These are phyloP conservation scores for Phylloscopus trochilus DNA, from an alignment of 2,113 vertebrate species.

Conservation along the genomic window DNA sequence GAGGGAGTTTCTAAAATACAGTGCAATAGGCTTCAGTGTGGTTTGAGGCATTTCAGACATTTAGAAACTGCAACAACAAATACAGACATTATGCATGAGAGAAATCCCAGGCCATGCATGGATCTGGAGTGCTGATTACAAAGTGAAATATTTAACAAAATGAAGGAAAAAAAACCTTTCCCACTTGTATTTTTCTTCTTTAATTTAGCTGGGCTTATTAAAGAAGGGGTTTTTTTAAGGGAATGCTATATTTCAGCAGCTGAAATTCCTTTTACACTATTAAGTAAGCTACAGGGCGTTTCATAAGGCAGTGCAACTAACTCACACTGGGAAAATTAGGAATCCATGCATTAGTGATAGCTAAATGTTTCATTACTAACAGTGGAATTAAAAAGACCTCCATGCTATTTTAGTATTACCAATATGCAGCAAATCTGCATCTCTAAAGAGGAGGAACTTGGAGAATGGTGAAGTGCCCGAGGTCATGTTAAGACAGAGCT, in stretches of 20 bases:
- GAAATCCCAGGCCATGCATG: not conserved
- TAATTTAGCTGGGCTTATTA: slow-evolving; percentile 19
- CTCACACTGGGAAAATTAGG: slow-evolving; percentile 1
- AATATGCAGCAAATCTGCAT: not conserved
- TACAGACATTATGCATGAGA: not conserved
- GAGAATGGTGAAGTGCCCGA: not conserved
- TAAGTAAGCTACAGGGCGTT: slow-evolving; percentile 57
- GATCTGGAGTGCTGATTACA: not conserved
- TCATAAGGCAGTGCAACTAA: not conserved
- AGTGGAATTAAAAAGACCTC: not conserved
- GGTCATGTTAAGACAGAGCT: not conserved
- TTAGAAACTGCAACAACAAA: not conserved
- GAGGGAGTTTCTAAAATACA: not conserved
- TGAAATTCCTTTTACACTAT: slow-evolving; percentile 42
- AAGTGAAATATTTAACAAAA: slow-evolving; percentile 8
- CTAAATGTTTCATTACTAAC: slow-evolving; percentile 37
- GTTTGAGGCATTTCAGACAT: not conserved
- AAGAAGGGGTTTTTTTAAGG: slow-evolving; percentile 25
- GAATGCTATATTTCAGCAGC: not conserved
- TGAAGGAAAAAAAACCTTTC: not conserved
- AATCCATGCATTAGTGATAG: slow-evolving; percentile 11
- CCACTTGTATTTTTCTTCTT: not conserved
- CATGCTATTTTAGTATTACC: not conserved
- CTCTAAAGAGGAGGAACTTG: not conserved
- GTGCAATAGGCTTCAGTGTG: not conserved